Conservation (phyloP, 2,113 vertebrate genomes). For the Psephotus haematonotus region DNA sequence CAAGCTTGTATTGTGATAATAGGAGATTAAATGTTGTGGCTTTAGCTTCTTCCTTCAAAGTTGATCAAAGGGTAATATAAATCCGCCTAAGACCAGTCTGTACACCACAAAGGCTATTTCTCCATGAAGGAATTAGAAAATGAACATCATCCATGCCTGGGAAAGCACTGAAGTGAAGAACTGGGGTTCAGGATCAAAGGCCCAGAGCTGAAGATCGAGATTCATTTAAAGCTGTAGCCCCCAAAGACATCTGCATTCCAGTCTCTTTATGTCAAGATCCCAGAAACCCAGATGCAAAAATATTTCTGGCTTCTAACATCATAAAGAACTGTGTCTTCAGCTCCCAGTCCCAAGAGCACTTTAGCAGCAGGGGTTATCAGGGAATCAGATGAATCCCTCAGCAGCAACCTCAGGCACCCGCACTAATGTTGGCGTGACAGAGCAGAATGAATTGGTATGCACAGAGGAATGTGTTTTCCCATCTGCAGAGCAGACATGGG, state of each 20-base stretch:
- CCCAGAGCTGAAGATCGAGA: background rate
- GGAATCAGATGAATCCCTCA: background rate
- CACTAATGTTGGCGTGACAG: background rate
- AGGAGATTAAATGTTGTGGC: background rate
- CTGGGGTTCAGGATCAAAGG: background rate
- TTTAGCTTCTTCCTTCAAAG: background rate
- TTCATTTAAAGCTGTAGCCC: background rate
- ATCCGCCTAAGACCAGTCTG: background rate
- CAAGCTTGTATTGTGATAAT: background rate
- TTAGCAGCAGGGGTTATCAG: background rate
- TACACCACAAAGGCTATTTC: background rate
- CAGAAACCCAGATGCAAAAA: slow-evolving; percentile 4
- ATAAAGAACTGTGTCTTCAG: background rate
- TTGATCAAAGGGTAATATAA: background rate
- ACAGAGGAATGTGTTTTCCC: background rate
- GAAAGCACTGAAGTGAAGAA: background rate
- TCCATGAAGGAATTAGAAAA: background rate
- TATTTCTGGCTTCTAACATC: background rate
- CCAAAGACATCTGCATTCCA: background rate
- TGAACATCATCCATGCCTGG: background rate
- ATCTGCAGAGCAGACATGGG: slow-evolving; percentile 1
- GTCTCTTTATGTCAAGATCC: background rate
- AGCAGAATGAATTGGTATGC: background rate
- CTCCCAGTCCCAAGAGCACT: background rate
- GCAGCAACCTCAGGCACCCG: background rate